These are phyloP conservation scores for Noturus placidus DNA, from an alignment of 2,113 vertebrate genomes.

Conservation along the genomic window DNA sequence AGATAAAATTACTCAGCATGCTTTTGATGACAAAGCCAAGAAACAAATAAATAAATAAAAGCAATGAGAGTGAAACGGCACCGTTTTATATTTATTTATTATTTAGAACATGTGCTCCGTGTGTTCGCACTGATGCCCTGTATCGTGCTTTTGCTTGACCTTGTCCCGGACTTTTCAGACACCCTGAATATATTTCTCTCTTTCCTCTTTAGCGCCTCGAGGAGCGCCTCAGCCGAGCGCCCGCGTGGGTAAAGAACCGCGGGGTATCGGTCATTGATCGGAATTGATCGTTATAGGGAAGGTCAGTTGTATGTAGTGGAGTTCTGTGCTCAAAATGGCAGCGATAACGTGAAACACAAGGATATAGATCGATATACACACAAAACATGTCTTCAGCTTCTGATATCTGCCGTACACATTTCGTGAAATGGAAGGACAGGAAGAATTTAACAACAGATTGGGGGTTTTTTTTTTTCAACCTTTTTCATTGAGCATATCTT, in stretches of 20 bases:
- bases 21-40: neutral
- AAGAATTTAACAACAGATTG: no score
- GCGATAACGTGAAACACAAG: neutral
- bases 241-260: neutral
- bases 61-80: neutral
- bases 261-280: neutral
- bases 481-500: slow-evolving; percentile 9
- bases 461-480: neutral
- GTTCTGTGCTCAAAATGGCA: neutral
- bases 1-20: no score
- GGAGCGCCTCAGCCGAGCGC: neutral
- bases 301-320: neutral
- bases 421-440: neutral
- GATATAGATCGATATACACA: neutral
- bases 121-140: neutral
- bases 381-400: neutral
- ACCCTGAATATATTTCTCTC: neutral
- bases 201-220: neutral
- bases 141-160: neutral
- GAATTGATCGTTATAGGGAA: neutral
- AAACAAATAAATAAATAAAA: neutral
- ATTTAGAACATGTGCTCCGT: neutral
- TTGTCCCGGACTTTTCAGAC: neutral
- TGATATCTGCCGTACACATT: neutral
- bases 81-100: neutral